phyloP scores from a whole-genome alignment of 2,888 invertebrate genomes.

The Acronicta alni region DNA sequence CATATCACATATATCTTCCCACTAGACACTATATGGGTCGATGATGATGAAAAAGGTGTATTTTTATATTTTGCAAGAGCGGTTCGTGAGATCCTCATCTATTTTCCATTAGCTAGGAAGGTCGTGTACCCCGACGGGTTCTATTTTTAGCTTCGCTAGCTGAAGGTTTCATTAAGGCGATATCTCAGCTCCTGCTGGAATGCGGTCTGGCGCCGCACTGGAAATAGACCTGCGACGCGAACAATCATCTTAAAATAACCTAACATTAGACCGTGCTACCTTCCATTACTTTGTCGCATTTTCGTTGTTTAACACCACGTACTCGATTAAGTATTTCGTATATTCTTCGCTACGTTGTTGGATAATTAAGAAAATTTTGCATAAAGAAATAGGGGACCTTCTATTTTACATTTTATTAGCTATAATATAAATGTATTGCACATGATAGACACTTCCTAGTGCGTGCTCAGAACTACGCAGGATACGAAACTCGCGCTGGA shows the following conservation, averaged over 20 bases:
- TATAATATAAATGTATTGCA: slow-evolving; percentile 40
- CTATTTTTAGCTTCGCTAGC: slow-evolving; percentile 78
- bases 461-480: slow-evolving; percentile 72
- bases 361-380: slow-evolving; percentile 13
- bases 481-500: slow-evolving; percentile 78
- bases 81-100: slow-evolving; percentile 59
- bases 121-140: slow-evolving; percentile 69
- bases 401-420: slow-evolving; percentile 10
- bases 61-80: slow-evolving; percentile 49
- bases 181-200: slow-evolving; percentile 83
- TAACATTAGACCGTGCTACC: slow-evolving; percentile 49
- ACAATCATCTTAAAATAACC: slow-evolving; percentile 70
- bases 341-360: neutral
- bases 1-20: too few species aligned
- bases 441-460: slow-evolving; percentile 77
- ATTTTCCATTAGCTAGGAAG: slow-evolving; percentile 70
- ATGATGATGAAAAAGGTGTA: too few species aligned
- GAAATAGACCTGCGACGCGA: slow-evolving; percentile 76
- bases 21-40: too few species aligned
- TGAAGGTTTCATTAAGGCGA: slow-evolving; percentile 79
- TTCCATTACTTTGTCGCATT: slow-evolving; percentile 26
- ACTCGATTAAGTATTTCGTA: neutral
- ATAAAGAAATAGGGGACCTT: slow-evolving; percentile 8
- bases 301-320: neutral
- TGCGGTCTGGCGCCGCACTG: slow-evolving; percentile 84